Base-by-base conservation (phyloP, 2,888 invertebrate species). In the Cybosia mesomella region DNA sequence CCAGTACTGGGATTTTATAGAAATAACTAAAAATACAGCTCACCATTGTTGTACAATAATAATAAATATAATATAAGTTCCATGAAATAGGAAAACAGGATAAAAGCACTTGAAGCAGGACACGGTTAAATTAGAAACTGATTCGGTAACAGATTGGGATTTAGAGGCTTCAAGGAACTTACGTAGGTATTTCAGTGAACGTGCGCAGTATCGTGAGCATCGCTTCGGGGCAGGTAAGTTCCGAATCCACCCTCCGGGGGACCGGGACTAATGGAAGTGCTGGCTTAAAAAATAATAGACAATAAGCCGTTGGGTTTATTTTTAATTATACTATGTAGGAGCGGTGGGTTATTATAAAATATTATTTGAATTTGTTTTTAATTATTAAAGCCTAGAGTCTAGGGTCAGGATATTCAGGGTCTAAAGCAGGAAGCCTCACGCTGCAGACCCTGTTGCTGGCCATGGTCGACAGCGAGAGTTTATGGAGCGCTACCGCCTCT, bases 91-190 rank as follows among this genome's bases (percentile, higher is more conserved):
- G 7, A 24, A 24, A 21, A 18, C 55, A 21, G 39, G 73, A 65
- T 67, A 65, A 63, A 62, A 64, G 5, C 34, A 21, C 28, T 39
- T 55, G 4, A 55, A 49, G 49, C 36, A 13, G 15, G 60, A 64
- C 58, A 32, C 58, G 32, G 62, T 73, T 73, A 68, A 67, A 72
- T 72, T 74, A 79, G 67, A 72, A 73, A 77, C 77, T 70, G 49
- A 75, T 49, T 62, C 57, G 62, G 72, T 77, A 72, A 32, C 62
- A 58, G 67, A 67, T 71, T 73, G 82, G 74, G 74, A 74, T 75
- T 73, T 76, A 62, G 53, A 32, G 34, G 63, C 54, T 63, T 63
- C 36, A 43, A 21, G 64, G 62, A 62, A 64, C 59, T 49, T 67
- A 62, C 21, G 32, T 43, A 57, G 53, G 24, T 72, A 57, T 68